Evolutionary conservation across 64 coral and sea anemone species (phyloP).

Genomic region (Astreopora myriophthalma): DNA sequence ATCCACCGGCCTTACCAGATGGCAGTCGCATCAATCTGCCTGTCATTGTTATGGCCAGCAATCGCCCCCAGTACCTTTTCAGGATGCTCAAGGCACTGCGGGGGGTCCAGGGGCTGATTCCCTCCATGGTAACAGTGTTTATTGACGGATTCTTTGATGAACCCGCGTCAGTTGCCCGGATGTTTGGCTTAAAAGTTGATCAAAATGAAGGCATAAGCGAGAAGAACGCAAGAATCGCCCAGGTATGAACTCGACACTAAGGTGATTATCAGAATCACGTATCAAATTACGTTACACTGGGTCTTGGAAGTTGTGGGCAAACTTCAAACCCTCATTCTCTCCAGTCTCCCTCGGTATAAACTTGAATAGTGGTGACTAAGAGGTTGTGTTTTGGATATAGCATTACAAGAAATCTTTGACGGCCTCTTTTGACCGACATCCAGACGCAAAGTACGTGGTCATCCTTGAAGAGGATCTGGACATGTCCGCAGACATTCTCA

Average conservation of each 20-base stretch:
- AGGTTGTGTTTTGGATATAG: neutral
- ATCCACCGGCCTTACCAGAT: conserved; percentile 27
- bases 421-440: conserved; percentile 59
- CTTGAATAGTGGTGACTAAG: no score
- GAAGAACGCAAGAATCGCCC: conserved; percentile 69
- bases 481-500: conserved; percentile 75
- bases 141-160: conserved; percentile 64
- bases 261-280: neutral
- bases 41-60: conserved; percentile 56
- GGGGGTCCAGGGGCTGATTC: neutral
- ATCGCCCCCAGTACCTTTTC: conserved; percentile 42
- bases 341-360: no score
- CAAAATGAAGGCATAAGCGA: conserved; percentile 64
- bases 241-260: conserved; percentile 35
- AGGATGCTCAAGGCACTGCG: conserved; percentile 43
- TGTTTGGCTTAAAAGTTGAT: conserved; percentile 64
- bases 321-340: no score
- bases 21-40: conserved; percentile 37
- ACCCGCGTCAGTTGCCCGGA: conserved; percentile 27
- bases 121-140: conserved; percentile 61
- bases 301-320: no score
- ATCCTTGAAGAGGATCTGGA: conserved; percentile 79
- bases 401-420: conserved; percentile 85
- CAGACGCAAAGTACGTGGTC: conserved; percentile 54
- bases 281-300: no score